Conservation (phyloP, 2,888 invertebrate species). For the Drosophila koepferae region DNA sequence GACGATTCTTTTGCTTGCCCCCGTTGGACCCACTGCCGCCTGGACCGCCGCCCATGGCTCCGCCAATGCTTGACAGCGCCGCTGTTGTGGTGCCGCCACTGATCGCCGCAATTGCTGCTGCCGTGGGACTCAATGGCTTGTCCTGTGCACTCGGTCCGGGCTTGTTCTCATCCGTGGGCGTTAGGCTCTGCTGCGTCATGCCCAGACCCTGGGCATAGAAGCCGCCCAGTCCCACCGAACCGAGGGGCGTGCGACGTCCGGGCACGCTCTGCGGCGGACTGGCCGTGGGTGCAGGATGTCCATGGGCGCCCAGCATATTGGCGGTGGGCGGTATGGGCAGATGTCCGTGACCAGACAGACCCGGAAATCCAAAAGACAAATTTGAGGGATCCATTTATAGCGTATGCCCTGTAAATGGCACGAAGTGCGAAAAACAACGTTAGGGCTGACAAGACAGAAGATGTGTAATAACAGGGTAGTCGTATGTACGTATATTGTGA, state of each 20-base stretch:
- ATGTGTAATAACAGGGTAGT: constrained; percentile 48
- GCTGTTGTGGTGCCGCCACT: constrained; percentile 77
- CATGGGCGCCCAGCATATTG: constrained; percentile 74
- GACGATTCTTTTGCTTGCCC: constrained; percentile 90
- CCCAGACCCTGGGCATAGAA: constrained; percentile 90
- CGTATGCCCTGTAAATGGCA: constrained; percentile 23
- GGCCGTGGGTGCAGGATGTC: constrained; percentile 82
- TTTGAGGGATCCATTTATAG: constrained; percentile 84
- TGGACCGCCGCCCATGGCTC: constrained; percentile 17
- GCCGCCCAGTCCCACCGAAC: constrained; percentile 94
- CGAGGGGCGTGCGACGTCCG: constrained; percentile 91
- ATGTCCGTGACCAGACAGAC: constrained; percentile 82
- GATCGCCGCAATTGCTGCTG: constrained; percentile 60
- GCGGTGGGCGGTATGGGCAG: constrained; percentile 82
- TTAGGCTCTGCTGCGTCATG: constrained; percentile 82
- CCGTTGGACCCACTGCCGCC: constrained; percentile 65
- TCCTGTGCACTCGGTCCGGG: constrained; percentile 81
- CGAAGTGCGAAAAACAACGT: constrained; percentile 19
- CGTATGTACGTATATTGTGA: background rate
- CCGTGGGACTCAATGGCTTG: constrained; percentile 74
- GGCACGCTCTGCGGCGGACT: constrained; percentile 88
- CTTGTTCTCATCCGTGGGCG: constrained; percentile 92
- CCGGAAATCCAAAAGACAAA: constrained; percentile 83
- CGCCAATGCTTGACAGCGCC: constrained; percentile 60
- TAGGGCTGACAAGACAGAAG: constrained; percentile 3